Conservation (phyloP, 2,888 invertebrate species). For the Chouioia cunea region DNA sequence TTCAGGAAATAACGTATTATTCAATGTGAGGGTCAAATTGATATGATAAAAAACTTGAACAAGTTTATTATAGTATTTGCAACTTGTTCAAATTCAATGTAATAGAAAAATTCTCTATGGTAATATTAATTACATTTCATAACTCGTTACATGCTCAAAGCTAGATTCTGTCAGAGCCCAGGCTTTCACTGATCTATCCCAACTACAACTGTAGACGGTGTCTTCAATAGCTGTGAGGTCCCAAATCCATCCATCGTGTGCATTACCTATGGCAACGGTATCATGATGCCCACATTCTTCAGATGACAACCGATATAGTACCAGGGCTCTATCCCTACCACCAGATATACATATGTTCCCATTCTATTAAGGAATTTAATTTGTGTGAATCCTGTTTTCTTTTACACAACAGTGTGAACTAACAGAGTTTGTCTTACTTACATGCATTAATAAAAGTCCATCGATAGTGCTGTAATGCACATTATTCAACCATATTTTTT, state of each 20-base stretch:
- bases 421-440: constrained; percentile 62
- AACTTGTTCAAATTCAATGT: constrained; percentile 23
- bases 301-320: constrained; percentile 69
- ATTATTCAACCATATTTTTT: constrained; percentile 70
- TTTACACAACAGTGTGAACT: background rate
- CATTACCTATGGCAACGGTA: constrained; percentile 63
- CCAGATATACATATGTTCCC: constrained; percentile 71
- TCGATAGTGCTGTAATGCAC: constrained; percentile 74
- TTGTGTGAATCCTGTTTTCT: background rate
- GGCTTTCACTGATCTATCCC: constrained; percentile 74
- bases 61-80: constrained; percentile 8
- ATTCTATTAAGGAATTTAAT: constrained; percentile 49
- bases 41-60: background rate
- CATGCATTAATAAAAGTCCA: constrained; percentile 72
- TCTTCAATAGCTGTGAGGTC: constrained; percentile 71
- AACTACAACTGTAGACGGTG: constrained; percentile 73
- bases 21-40: constrained; percentile 14
- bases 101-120: constrained; percentile 25
- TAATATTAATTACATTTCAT: constrained; percentile 61
- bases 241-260: constrained; percentile 78
- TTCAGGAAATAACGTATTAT: constrained; percentile 32
- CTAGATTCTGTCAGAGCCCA: constrained; percentile 70
- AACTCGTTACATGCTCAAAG: constrained; percentile 69
- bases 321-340: constrained; percentile 73
- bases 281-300: constrained; percentile 54